These are phyloP conservation scores for Agrochola litura DNA, from an alignment of 2,888 invertebrate species.

Conservation along the genomic window DNA sequence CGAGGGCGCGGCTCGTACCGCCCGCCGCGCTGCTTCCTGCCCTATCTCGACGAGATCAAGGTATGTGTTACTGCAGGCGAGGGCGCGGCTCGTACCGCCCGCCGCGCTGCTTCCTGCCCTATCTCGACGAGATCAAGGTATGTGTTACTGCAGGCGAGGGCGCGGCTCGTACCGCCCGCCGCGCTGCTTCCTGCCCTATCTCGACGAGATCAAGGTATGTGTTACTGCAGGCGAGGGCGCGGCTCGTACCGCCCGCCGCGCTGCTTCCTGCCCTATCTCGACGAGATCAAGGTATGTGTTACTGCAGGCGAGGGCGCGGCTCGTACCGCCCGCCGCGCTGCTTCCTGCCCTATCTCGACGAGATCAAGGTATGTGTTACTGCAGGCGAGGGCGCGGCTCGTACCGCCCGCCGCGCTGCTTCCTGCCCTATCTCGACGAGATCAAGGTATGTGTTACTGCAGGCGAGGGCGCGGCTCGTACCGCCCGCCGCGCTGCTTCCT, in stretches of 20 bases:
- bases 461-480: conserved; percentile 88
- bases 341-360: conserved; percentile 98
- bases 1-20: conserved; percentile 78
- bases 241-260: conserved; percentile 93
- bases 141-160: no score
- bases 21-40: conserved; percentile 97
- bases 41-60: conserved; percentile 98
- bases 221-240: no score
- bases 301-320: conserved; percentile 89
- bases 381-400: no score
- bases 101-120: conserved; percentile 98
- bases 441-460: no score
- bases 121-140: conserved; percentile 98
- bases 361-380: conserved; percentile 93
- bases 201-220: no score
- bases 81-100: conserved; percentile 94
- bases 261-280: conserved; percentile 98
- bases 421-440: no score
- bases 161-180: no score
- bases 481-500: conserved; percentile 97
- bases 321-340: conserved; percentile 96
- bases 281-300: conserved; percentile 95
- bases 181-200: no score
- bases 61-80: conserved; percentile 76
- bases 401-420: no score